A percentile compares a stretch with the other conserved stretches of the same genome.
Conservation (phyloP, 2,888 invertebrate genomes). For the Adela reaumurella region DNA sequence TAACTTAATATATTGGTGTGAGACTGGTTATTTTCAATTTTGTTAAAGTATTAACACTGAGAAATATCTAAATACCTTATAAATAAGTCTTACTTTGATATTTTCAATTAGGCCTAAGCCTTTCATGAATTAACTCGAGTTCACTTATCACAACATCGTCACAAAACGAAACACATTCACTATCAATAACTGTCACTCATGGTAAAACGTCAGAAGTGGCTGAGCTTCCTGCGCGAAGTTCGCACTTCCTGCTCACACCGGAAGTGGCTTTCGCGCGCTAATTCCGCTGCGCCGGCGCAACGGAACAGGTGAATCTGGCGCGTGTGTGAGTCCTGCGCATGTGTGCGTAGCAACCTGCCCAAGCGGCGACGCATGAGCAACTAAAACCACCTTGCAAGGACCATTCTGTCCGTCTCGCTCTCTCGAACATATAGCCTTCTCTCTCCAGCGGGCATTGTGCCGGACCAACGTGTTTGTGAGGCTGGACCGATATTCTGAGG, state of each 20-base stretch:
- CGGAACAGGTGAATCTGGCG: conserved; percentile 5
- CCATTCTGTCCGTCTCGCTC: conserved; percentile 41
- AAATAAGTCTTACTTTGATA: no score
- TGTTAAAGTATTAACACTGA: no score
- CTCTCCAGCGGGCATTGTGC: conserved; percentile 53
- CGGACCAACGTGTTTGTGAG: conserved; percentile 10
- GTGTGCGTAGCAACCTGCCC: conserved; percentile 47
- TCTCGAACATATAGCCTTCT: conserved; percentile 23
- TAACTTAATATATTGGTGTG: no score
- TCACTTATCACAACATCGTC: no score
- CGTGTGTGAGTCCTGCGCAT: conserved; percentile 21
- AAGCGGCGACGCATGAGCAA: conserved; percentile 50
- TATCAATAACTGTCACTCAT: no score
- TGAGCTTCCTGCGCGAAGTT: background rate
- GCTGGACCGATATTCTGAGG: background rate
- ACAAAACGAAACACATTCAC: no score
- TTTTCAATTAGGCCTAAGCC: no score
- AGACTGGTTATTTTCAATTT: no score
- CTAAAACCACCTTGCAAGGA: conserved; percentile 58
- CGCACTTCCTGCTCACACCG: background rate
- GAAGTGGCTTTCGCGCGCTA: background rate
- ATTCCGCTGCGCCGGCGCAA: background rate
- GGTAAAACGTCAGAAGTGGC: no score
- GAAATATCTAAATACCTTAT: no score
- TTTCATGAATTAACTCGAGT: no score